phyloP scores from a whole-genome alignment of 2,113 vertebrate genomes.

The Lagopus leucura region DNA sequence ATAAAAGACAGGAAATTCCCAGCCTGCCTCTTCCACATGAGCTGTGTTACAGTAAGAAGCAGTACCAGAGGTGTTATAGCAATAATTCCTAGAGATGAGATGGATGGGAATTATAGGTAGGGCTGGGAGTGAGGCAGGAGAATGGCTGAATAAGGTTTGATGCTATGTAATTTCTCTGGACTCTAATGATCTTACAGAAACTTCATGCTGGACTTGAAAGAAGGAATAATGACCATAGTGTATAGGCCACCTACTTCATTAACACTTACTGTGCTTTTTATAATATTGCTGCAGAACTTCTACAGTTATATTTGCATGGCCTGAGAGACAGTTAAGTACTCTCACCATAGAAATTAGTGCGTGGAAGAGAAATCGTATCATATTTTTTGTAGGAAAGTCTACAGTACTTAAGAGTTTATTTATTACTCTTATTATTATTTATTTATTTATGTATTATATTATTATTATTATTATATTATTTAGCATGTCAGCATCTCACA shows the following conservation, averaged over 20 bases:
- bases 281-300: background rate
- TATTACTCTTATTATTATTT: background rate
- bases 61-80: background rate
- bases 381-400: background rate
- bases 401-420: background rate
- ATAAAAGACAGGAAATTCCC: background rate
- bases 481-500: background rate
- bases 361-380: background rate
- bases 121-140: background rate
- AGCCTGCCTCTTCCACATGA: background rate
- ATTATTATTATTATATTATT: background rate
- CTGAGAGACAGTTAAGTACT: background rate
- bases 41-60: background rate
- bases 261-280: background rate
- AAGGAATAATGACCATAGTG: background rate
- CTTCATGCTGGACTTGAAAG: background rate
- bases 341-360: background rate
- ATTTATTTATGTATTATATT: no score
- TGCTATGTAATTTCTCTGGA: fast-evolving
- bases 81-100: background rate
- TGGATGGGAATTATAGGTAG: background rate
- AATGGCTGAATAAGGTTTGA: background rate
- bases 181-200: background rate
- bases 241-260: background rate
- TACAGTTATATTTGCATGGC: background rate